Evolutionary conservation across 2,888 invertebrate genomes (phyloP), one percentile per base, ranked within the genome.

Genomic region (Erebia ligea): DNA sequence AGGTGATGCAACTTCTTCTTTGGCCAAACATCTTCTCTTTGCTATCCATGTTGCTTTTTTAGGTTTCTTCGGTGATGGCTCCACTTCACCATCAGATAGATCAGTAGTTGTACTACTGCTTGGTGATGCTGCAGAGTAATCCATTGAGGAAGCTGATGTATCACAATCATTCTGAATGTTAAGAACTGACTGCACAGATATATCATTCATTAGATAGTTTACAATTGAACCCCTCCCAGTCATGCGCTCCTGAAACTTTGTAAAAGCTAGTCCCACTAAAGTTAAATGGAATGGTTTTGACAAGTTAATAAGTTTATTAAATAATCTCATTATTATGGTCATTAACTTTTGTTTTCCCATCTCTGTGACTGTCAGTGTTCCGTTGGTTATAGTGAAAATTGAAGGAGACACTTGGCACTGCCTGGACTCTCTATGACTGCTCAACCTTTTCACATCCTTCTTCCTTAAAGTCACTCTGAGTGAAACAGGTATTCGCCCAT

Each of bases 201-300:
- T 94, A 84, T 97, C 96, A 85, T 96, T 96, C 84, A 96, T 95
- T 66, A 97, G 90, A 82, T 96, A 97, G 73, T 96, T 96, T 8
- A 96, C 95, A 78, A 97, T 96, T 15, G 96, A 96, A 79, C 96
- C 95, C 75, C 95, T 94, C 1, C 96, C 96, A 3, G 94, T 94
- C 84, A 95, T 95, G 71, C 95, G 94, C 78, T 96, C 97, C 79
- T 96, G 95, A 82, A 97, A 97, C 86, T 97, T 97, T 1, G 96
- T 96, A 84, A 97, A 97, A 21, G 97, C 96, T 80, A 97, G 90
- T n/a, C 97, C 97, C 71, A 97, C 92, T 68, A 97, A 88, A 0
- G 97, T 97, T 79, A 97, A 95, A 87, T 97, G 97, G 89, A 96
- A 97, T 75, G 96, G 96, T 88, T 96, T 95, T 42, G 94, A 94